Evolutionary conservation across 2,113 vertebrate species (phyloP).

Genomic region (Podarcis cretensis): DNA sequence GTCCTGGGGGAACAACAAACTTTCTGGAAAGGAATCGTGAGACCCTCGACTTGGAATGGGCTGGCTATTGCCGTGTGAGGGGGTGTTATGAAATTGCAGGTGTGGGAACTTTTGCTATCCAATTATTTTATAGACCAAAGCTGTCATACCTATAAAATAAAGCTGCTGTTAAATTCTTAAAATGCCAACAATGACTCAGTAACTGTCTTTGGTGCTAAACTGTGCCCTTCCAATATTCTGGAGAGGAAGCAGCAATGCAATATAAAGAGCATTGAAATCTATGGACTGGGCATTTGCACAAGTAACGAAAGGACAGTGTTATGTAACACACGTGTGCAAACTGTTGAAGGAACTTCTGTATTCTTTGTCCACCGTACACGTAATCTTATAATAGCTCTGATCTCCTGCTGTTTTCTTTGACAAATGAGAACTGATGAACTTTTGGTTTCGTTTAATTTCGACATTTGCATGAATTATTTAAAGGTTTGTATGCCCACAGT

Average conservation of each 20-base stretch:
- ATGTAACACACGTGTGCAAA: slow-evolving; percentile 79
- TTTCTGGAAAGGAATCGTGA: background rate
- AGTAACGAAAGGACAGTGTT: slow-evolving; percentile 68
- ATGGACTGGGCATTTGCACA: slow-evolving; percentile 66
- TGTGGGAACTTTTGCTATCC: background rate
- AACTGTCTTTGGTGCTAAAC: slow-evolving; percentile 29
- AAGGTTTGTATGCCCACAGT: slow-evolving; percentile 65
- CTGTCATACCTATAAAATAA: slow-evolving; percentile 43
- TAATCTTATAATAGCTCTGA: slow-evolving; percentile 90
- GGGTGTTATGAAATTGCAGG: too few relatives aligned
- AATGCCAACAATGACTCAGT: slow-evolving; percentile 49
- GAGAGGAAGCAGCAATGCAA: slow-evolving; percentile 41
- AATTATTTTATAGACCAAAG: slow-evolving; percentile 48
- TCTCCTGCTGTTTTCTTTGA: slow-evolving; percentile 84
- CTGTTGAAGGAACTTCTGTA: slow-evolving; percentile 78
- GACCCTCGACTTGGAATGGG: background rate
- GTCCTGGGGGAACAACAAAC: background rate
- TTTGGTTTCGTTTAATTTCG: slow-evolving; percentile 70
- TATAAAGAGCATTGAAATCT: slow-evolving; percentile 61
- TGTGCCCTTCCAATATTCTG: slow-evolving; percentile 43
- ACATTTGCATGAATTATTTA: slow-evolving; percentile 74
- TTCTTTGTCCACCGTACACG: slow-evolving; percentile 81
- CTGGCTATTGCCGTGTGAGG: background rate
- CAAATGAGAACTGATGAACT: slow-evolving; percentile 84
- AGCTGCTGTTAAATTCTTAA: slow-evolving; percentile 50